Evolutionary conservation across 2,113 vertebrate genomes (phyloP), one percentile per base, ranked within the genome.

Genomic region (Chaenocephalus aceratus): DNA sequence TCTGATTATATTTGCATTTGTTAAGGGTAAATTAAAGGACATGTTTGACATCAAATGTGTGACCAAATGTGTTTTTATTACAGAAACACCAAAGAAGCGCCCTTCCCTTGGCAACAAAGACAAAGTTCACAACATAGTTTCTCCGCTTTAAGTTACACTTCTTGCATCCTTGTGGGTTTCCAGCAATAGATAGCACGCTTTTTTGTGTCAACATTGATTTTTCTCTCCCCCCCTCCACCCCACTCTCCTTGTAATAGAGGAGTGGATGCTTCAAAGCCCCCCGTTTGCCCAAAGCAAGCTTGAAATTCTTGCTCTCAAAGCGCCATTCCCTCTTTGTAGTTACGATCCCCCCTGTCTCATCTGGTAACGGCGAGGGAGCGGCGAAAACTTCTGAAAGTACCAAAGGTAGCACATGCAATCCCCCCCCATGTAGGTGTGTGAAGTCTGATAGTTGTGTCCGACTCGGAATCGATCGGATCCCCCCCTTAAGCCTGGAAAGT

Each of bases 191-290:
- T 82, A 82, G 82, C 82, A 75, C 26, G 76, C 87, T 88, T 92
- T 91, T 91, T 92, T 88, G 80, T 93, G 93, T 94, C 94, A 92
- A 80, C 93, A 99, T 97, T 96, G 96, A 98, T 99, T 97, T 97
- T 95, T 89, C 78, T 80, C 75, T 56, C 90, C 75, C 75, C 57
- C 75, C 57, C 65, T 13, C 84, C 77, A 71, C 86, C 80, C 79
- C 68, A 70, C 74, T 88, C 87, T 90, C 83, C 78, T 82, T 95
- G 89, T 94, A 95, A 95, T 94, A 91, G 90, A 91, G 95, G 96
- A 96, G 95, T 94, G 96, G 94, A 96, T 94, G 93, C 95, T 96
- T 97, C 97, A 96, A 96, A 97, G 95, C 90, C 93, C 91, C 92
- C 84, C 36, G 76, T 91, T 96, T 92, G 96, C 97, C 97, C 94